These are phyloP conservation scores for Balearica regulorum DNA, from an alignment of 2,797 vertebrate species.

Conservation along the genomic window DNA sequence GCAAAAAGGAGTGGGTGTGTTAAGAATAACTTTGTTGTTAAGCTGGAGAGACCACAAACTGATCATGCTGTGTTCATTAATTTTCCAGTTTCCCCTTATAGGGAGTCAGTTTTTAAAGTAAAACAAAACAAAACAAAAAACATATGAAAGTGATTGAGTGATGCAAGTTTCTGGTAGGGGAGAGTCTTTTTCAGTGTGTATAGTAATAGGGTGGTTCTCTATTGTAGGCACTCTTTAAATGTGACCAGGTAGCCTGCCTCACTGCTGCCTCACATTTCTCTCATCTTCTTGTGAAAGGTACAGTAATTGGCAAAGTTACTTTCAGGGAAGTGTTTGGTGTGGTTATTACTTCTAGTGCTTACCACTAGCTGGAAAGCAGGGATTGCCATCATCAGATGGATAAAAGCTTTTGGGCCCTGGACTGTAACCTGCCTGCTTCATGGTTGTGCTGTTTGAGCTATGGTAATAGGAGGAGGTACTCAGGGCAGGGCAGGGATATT, in stretches of 20 bases:
- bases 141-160: background rate
- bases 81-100: background rate
- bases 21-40: background rate
- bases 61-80: background rate
- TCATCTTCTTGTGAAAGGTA: background rate
- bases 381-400: background rate
- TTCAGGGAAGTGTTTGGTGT: background rate
- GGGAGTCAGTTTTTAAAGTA: background rate
- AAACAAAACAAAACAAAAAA: background rate
- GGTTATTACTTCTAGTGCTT: background rate
- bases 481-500: rapidly evolving
- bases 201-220: background rate
- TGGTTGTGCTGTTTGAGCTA: background rate
- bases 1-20: background rate
- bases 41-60: background rate
- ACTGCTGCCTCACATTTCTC: background rate
- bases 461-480: background rate
- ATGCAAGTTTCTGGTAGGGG: background rate
- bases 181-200: background rate
- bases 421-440: rapidly evolving
- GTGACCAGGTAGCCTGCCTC: background rate
- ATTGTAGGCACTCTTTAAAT: background rate
- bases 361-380: background rate
- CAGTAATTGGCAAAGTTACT: background rate
- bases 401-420: background rate